These are phyloP conservation scores for Epinephelus cyanopodus DNA, from an alignment of 2,113 vertebrate species.

Conservation along the genomic window DNA sequence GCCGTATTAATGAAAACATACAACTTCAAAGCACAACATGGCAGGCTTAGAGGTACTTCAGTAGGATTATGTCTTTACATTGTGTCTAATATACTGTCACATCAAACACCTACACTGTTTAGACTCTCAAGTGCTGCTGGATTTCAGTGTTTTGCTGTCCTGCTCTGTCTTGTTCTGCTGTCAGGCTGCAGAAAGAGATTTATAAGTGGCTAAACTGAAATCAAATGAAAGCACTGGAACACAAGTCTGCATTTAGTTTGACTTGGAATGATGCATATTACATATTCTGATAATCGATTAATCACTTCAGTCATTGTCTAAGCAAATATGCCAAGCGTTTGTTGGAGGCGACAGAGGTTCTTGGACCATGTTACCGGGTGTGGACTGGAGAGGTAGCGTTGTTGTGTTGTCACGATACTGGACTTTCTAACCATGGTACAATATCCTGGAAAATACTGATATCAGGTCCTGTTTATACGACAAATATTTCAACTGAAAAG, in stretches of 20 bases:
- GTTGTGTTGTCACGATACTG: too few species aligned
- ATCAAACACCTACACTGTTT: background rate
- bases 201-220: background rate
- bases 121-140: background rate
- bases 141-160: constrained; percentile 11
- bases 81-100: background rate
- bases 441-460: too few species aligned
- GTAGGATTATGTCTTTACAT: constrained; percentile 17
- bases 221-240: background rate
- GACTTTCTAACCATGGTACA: too few species aligned
- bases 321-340: background rate
- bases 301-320: background rate
- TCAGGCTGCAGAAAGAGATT: background rate
- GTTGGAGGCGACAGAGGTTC: too few species aligned
- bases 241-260: background rate
- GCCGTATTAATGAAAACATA: constrained; percentile 60
- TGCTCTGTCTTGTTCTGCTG: background rate
- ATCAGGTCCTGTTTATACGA: too few species aligned
- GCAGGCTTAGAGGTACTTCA: constrained; percentile 8
- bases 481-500: too few species aligned
- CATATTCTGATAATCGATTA: background rate
- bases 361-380: too few species aligned
- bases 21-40: constrained; percentile 34
- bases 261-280: background rate
- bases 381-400: too few species aligned